phyloP scores from a whole-genome alignment of 2,888 invertebrate genomes.

The Standfussiana lucernea region DNA sequence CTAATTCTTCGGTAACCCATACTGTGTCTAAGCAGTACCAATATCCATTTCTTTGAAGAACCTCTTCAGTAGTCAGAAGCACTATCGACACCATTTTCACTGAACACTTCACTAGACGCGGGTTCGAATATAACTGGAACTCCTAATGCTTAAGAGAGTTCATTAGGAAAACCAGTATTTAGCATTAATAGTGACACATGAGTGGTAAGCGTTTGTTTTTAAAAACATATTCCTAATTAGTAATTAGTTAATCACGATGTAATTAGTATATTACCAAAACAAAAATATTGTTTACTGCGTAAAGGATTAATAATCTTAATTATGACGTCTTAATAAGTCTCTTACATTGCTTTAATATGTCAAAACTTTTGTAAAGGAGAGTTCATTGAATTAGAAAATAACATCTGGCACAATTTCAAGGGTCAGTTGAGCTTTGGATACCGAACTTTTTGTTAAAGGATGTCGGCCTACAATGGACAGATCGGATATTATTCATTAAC shows the following conservation, averaged over 20 bases:
- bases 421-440: conserved; percentile 60
- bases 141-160: conserved; percentile 12
- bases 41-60: conserved; percentile 83
- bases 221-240: conserved; percentile 49
- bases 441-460: conserved; percentile 63
- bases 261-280: conserved; percentile 34
- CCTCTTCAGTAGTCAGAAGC: conserved; percentile 85
- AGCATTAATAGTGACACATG: conserved; percentile 31
- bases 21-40: conserved; percentile 84
- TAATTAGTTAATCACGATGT: conserved; percentile 50
- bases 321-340: conserved; percentile 27
- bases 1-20: conserved; percentile 86
- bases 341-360: conserved; percentile 1
- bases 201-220: conserved; percentile 27
- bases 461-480: conserved; percentile 40
- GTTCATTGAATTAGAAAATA: conserved; percentile 69
- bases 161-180: conserved; percentile 27
- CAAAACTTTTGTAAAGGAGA: conserved; percentile 27
- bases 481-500: conserved; percentile 50
- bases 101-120: conserved; percentile 49
- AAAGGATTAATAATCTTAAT: conserved; percentile 20
- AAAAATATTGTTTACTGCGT: conserved; percentile 22
- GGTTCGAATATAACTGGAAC: conserved; percentile 44
- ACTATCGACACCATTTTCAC: conserved; percentile 84
- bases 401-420: conserved; percentile 63